These are phyloP conservation scores for Zhuqinia jingwanae DNA, from an alignment of 2,888 invertebrate species.

Conservation along the genomic window DNA sequence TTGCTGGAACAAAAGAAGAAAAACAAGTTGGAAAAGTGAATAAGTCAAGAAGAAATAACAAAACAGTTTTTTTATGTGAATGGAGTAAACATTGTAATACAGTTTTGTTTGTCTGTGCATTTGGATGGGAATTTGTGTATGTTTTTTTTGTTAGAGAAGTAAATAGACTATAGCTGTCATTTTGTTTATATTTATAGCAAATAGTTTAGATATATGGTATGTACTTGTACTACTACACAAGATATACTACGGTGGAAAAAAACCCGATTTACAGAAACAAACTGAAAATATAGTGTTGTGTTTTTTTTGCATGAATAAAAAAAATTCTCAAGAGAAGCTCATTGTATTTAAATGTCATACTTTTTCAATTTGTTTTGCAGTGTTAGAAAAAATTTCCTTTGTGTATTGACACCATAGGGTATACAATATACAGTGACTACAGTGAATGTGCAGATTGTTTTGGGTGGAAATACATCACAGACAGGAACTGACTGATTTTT, in stretches of 20 bases:
- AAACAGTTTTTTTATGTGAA: slow-evolving; percentile 49
- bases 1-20: slow-evolving; percentile 30
- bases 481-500: slow-evolving; percentile 59
- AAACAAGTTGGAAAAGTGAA: slow-evolving; percentile 63
- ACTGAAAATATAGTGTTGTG: too few relatives aligned
- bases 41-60: slow-evolving; percentile 60
- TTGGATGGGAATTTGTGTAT: too few relatives aligned
- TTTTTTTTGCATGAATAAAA: too few relatives aligned
- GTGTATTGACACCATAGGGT: too few relatives aligned
- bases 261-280: too few relatives aligned
- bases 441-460: slow-evolving; percentile 38
- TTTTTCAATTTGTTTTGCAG: slow-evolving; percentile 18
- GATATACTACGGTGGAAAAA: too few relatives aligned
- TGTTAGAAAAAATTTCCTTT: slow-evolving; percentile 51
- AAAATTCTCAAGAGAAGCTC: too few relatives aligned
- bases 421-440: slow-evolving; percentile 33
- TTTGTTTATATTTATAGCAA: too few relatives aligned
- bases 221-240: too few relatives aligned
- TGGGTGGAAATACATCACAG: slow-evolving; percentile 22
- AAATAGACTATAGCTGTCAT: too few relatives aligned
- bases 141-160: too few relatives aligned
- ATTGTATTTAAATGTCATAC: slow-evolving; percentile 14
- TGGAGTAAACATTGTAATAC: slow-evolving; percentile 14
- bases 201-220: too few relatives aligned
- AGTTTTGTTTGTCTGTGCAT: neutral